phyloP scores from a whole-genome alignment of 2,113 vertebrate genomes.

The Desmodus rotundus region DNA sequence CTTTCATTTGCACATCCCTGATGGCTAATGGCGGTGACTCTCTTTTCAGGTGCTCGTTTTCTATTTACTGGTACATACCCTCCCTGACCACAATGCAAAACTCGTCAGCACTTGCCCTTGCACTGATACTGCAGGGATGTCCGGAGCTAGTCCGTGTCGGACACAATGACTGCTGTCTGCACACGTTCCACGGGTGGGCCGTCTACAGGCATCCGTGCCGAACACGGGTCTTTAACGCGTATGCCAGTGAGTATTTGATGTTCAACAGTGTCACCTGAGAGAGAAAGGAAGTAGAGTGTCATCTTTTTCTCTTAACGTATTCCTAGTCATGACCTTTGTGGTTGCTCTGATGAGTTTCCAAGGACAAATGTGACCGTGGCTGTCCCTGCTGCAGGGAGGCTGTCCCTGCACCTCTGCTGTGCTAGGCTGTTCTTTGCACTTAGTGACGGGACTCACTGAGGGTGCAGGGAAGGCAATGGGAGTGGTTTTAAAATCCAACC shows the following conservation, averaged over 20 bases:
- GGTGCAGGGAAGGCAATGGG: not conserved
- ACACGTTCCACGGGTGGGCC: not conserved
- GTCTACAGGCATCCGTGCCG: rapidly evolving
- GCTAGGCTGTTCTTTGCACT: not conserved
- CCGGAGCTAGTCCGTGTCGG: not conserved
- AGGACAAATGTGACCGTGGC: not conserved
- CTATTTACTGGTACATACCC: too few relatives aligned
- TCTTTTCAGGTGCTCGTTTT: not conserved
- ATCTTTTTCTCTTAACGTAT: too few relatives aligned
- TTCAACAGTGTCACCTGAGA: not conserved
- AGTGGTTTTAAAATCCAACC: not conserved
- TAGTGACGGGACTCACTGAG: not conserved
- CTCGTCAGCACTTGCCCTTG: too few relatives aligned
- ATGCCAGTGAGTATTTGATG: not conserved
- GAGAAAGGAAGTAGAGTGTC: not conserved
- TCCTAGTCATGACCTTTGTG: not conserved
- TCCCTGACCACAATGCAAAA: not conserved
- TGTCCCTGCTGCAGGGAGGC: not conserved
- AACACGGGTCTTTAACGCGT: not conserved
- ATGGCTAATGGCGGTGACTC: not conserved
- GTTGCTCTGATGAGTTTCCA: not conserved
- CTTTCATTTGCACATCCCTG: not conserved
- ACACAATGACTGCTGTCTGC: not conserved
- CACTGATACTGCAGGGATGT: rapidly evolving
- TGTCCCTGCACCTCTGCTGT: not conserved